Percentiles rank a stretch among this genome's conserved stretches.
Conservation (phyloP, 2,797 vertebrate genomes). For the Sebastolobus alascanus region DNA sequence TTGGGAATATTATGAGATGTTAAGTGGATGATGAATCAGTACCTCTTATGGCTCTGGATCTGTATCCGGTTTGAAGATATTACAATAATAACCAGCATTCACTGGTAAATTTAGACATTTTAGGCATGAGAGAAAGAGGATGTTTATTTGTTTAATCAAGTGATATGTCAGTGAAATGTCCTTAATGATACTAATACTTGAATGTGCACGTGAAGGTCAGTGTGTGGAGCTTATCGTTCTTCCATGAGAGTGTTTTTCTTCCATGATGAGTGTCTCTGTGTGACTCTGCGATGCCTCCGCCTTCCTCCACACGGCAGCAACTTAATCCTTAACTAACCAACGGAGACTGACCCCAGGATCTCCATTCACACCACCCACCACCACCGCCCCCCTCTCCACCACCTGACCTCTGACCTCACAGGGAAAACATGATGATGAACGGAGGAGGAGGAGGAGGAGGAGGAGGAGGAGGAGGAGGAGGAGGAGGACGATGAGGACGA, state of each 20-base stretch:
- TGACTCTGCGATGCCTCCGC: conserved; percentile 64
- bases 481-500: no score
- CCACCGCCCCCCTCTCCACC: conserved; percentile 22
- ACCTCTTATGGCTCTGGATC: no score
- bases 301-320: conserved; percentile 67
- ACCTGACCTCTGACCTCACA: conserved; percentile 49
- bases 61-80: no score
- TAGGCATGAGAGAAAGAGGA: neutral
- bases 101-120: neutral
- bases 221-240: conserved; percentile 35
- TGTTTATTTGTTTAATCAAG: neutral
- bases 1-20: no score
- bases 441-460: conserved; percentile 36
- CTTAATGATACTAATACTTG: neutral
- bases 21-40: no score
- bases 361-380: conserved; percentile 42
- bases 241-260: conserved; percentile 27
- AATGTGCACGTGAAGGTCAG: conserved; percentile 16
- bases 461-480: no score
- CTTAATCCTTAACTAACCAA: conserved; percentile 70
- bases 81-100: neutral
- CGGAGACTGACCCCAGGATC: conserved; percentile 65
- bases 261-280: conserved; percentile 60
- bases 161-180: conserved; percentile 5
- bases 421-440: conserved; percentile 25